Base-by-base conservation (phyloP, 2,888 invertebrate genomes). In the Oxystoma pomonae region DNA sequence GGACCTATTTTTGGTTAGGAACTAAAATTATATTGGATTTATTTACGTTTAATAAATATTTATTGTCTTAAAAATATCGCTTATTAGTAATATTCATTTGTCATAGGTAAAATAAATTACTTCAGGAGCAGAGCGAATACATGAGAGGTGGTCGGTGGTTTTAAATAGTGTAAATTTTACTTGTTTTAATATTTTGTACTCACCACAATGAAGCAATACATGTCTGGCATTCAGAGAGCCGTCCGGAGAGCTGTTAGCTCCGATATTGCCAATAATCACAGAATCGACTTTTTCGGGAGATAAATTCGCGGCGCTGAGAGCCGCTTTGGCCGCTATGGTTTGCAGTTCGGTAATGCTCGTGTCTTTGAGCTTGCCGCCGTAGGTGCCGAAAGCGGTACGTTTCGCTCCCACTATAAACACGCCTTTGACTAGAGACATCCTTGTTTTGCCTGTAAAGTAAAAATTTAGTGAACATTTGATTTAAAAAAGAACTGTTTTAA, bases 321-420 rank as follows among this genome's bases (percentile, higher is more conserved):
- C 94, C 5, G 92, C 93, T 67, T 87, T 88, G 0, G 90, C 85
- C 0, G 95, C 94, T 12, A 89, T 81, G 17, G 90, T 90, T 78
- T 94, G 94, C 67, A 98, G 82, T 64, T 94, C 92, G 0, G 89
- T 87, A 19, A 88, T 86, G 51, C 85, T 85, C 7, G 88, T 88
- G 77, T 90, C 90, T 22, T 86, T 85, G 75, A 94, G 88, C 72
- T 87, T 86, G 0, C 94, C 94, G 1, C 98, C 98, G 81, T 91
- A 97, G 0, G 98, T 90, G 60, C 98, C 98, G 81, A 98, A 98
- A 1, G 98, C 92, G 0, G 98, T 98, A 67, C 98, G 88, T 81
- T 98, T 98, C 16, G 98, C 98, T 70, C 93, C 95, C 67, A 98
- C 94, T 77, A 96, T 91, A 78, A 92, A 94, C 68, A 95, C 84